These are phyloP conservation scores for Bimastos eiseni DNA, from an alignment of 2,888 invertebrate genomes.

Conservation along the genomic window DNA sequence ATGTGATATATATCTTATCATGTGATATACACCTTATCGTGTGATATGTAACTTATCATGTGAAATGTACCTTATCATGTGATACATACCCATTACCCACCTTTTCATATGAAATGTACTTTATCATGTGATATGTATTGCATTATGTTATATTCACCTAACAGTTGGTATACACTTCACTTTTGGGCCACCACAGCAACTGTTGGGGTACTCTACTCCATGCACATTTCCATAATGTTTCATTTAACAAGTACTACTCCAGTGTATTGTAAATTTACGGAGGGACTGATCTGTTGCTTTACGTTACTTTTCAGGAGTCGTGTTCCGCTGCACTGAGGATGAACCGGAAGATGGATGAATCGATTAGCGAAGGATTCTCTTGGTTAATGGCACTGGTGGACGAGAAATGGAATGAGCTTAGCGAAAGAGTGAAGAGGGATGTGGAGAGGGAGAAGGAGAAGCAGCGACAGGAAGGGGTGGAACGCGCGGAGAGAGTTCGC, in stretches of 20 bases:
- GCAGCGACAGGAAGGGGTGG: not conserved
- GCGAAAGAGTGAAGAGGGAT: not conserved
- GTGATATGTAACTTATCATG: no score
- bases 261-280: not conserved
- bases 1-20: no score
- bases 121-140: no score
- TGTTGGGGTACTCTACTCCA: not conserved
- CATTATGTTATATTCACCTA: no score
- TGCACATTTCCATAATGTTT: not conserved
- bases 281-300: not conserved
- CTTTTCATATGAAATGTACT: no score
- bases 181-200: no score
- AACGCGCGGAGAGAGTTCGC: not conserved
- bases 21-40: no score
- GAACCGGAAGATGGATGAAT: conserved; percentile 22
- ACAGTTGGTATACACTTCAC: no score
- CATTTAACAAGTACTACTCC: not conserved
- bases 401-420: not conserved
- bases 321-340: conserved; percentile 25
- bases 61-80: no score
- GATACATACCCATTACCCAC: no score
- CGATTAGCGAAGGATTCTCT: not conserved
- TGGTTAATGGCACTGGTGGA: conserved; percentile 17
- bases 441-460: not conserved
- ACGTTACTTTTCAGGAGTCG: conserved; percentile 2